Evolutionary conservation across 2,797 vertebrate species (phyloP), one percentile per base, ranked within the genome.

Genomic region (Vultur gryphus): DNA sequence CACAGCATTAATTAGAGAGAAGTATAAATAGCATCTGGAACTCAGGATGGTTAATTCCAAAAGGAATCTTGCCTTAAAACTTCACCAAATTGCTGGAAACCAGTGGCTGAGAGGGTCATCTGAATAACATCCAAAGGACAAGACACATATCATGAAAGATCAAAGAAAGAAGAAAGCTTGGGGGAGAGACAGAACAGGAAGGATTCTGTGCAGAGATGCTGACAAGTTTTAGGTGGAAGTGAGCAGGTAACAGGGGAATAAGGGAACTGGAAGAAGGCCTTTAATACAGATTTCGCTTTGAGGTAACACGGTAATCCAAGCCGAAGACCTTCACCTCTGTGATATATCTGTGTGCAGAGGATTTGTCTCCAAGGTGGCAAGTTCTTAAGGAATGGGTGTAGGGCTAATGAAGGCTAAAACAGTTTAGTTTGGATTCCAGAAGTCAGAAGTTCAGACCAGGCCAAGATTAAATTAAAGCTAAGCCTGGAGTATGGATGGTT

Each of bases 361-460:
- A 86, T 93, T 95, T 94, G n/a, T 89, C 77, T 91, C 62, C 0
- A 4, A 89, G 77, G 61, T 90, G 73, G 51, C 31, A 86, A 69
- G 72, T 82, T 95, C 79, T 95, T 96, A 91, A 87, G 73, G 83
- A 91, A 90, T 86, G 48, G 37, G 52, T 89, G 41, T 84, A 43
- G 70, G 51, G 57, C 62, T 95, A 95, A 95, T 48, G 77, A 95
- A 94, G 54, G 41, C 51, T 88, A 69, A 78, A 88, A 37, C 73
- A 91, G 51, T 93, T 95, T 95, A 90, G 72, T 92, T 88, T 88
- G 82, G 89, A 90, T 95, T 94, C 84, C 6, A 78, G 21, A 86
- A 95, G 75, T 67, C 84, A 92, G 33, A 89, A 94, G 89, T 96
- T 95, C 87, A 93, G 65, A 37, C 19, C 0, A 0, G 84, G 82